Evolutionary conservation across 2,888 invertebrate species (phyloP).

Genomic region (Venustoraphidia nigricollis): DNA sequence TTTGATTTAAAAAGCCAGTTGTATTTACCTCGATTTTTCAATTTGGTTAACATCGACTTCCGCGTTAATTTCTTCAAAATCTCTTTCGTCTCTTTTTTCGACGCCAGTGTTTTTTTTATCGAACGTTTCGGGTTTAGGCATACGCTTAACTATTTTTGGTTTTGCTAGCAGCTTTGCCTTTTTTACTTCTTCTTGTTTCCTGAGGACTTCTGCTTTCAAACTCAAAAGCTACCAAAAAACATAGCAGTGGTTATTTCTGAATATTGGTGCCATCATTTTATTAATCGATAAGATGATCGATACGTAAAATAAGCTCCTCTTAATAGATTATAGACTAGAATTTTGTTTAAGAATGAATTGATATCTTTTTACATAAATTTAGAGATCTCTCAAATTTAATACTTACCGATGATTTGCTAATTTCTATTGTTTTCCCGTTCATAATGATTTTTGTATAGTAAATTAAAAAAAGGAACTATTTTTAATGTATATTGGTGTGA

Average conservation of each 20-base stretch:
- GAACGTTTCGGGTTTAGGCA: conserved; percentile 24
- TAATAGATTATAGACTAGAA: neutral
- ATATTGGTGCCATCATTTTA: too few relatives aligned
- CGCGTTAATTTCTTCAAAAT: conserved; percentile 18
- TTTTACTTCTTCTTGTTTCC: conserved; percentile 72
- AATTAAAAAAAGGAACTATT: neutral
- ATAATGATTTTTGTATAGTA: neutral
- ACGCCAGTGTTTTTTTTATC: conserved; percentile 29
- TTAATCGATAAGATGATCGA: too few relatives aligned
- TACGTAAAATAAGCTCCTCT: too few relatives aligned
- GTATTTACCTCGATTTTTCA: conserved; percentile 28
- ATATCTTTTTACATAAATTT: neutral
- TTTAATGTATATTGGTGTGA: neutral
- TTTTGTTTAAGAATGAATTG: neutral
- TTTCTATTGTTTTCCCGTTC: conserved; percentile 16
- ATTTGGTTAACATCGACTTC: conserved; percentile 24
- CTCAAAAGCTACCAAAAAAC: conserved; percentile 43
- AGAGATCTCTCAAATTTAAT: conserved; percentile 9
- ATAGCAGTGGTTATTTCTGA: too few relatives aligned
- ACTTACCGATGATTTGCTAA: conserved; percentile 39
- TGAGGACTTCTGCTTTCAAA: conserved; percentile 75
- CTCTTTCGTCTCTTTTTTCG: conserved; percentile 22
- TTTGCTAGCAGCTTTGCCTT: conserved; percentile 42
- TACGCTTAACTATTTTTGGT: conserved; percentile 33
- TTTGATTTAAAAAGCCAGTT: conserved; percentile 3